Evolutionary conservation across 2,797 vertebrate species (phyloP), one percentile per base, ranked within the genome.

Genomic region (Argya squamiceps): DNA sequence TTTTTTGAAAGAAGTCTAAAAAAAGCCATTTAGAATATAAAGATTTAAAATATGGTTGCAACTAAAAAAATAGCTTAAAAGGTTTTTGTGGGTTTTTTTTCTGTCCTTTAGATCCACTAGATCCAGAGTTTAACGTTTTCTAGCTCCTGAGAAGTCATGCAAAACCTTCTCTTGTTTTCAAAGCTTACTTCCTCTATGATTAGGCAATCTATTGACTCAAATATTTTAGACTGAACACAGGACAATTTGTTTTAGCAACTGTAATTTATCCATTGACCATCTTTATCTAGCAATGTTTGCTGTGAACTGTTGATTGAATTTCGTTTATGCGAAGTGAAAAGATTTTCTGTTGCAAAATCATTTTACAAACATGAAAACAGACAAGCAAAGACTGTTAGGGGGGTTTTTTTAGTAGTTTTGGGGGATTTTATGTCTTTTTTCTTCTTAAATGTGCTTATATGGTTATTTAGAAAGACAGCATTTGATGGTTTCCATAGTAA

Each of bases 401-500:
- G 24, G 12, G 47, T 55, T 41, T 37, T 69, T 59, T 53, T 15
- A 12, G 41, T 26, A 22, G 10, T 14, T 34, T 41, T 30, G 4
- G 7, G 1, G 12, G 3, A 1, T 3, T 26, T 21, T 52, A 8
- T 11, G 5, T 46, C 5, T 58, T 60, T 53, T 8, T 59, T 73
- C 19, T 63, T 88, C 32, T 74, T 52, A 67, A 63, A 84, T 74
- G 27, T 84, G 9, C 29, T 78, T 84, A 71, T 50, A 21, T 58
- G n/a, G 24, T 84, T 81, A 44, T 53, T n/a, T 59, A 58, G 39
- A 86, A 90, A 86, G 63, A 77, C 10, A 81, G 55, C 60, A 82
- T 79, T 56, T 87, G 13, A 46, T 83, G 9, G 63, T 80, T 91
- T 92, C 84, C 64, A 49, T 64, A 67, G 78, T 26, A 92, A 91